Base-by-base conservation (phyloP, 2,888 invertebrate genomes). In the Drosophila pegasa region DNA sequence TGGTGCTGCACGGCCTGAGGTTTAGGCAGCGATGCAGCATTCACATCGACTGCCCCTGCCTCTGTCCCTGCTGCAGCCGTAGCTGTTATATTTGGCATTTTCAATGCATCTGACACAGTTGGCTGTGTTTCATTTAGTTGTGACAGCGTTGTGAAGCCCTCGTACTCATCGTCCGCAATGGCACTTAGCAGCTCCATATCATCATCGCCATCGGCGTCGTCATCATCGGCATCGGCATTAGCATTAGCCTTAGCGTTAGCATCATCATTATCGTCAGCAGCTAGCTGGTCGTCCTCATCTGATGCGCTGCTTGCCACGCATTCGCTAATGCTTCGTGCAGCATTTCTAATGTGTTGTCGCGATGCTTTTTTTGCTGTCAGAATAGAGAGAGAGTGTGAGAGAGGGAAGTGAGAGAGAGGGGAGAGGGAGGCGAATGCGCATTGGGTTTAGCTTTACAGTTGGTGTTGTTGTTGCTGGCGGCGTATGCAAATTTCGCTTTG, bases 41-140 rank as follows among this genome's bases (percentile, higher is more conserved):
- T 31, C 43, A 10, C 37, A 12, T 40, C 35, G 52, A 63, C n/a
- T 59, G 63, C 29, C 22, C 50, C 25, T 22, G n/a, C 27, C n/a
- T n/a, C n/a, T 16, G 16, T 25, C n/a, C 4, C 25, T n/a, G 43
- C 31, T 29, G 56, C 33, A 37, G 57, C 65, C 60, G 72, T 41
- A 65, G 74, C 61, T 69, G 80, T 68, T 79, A 89, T 76, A 84
- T 83, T 71, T 69, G 80, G 61, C 70, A 81, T 72, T 71, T 78
- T 67, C 55, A 71, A 56, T 66, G 75, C 71, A 71, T 77, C 61
- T 78, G 88, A 63, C 75, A 78, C 78, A 69, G 80, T 65, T 80
- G 89, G 87, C 77, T 89, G 89, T 78, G 90, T 89, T 88, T 91
- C 91, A 90, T 90, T 91, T 89, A 90, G 89, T 90, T 90, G 91